Percentiles rank a stretch among this genome's conserved stretches.
Conservation (phyloP, 1,140 invertebrate genomes). For the Geopemphigus sp. region DNA sequence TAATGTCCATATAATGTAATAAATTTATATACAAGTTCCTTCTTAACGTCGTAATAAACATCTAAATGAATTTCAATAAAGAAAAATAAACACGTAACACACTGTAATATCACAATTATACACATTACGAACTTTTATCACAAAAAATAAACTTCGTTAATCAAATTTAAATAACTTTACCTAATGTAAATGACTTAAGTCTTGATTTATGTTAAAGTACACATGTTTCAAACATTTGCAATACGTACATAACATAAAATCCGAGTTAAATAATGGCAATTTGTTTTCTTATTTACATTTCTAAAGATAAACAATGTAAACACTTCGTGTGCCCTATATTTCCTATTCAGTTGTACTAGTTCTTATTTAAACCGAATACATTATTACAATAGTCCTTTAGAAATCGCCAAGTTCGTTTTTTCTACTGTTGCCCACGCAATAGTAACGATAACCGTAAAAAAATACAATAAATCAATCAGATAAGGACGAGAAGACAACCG, state of each 20-base stretch:
- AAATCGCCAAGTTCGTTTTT: not conserved
- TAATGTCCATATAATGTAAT: no score
- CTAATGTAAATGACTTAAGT: no score
- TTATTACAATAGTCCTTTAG: not conserved
- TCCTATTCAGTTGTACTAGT: not conserved
- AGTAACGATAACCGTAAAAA: not conserved
- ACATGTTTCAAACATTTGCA: not conserved
- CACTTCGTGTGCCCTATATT: conserved; percentile 10
- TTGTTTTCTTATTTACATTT: not conserved
- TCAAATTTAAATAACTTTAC: no score
- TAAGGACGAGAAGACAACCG: not conserved
- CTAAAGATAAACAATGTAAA: not conserved
- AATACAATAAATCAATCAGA: conserved; percentile 21
- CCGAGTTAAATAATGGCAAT: not conserved
- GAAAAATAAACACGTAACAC: no score
- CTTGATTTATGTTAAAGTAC: no score
- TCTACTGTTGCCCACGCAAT: not conserved
- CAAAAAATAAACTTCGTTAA: no score
- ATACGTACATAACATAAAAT: not conserved
- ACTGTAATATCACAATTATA: no score
- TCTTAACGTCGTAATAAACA: no score
- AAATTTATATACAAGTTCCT: no score
- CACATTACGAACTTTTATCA: no score
- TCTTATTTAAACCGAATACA: not conserved
- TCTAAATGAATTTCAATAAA: no score